phyloP scores from a whole-genome alignment of 2,888 invertebrate genomes.

The Lithophane socia region DNA sequence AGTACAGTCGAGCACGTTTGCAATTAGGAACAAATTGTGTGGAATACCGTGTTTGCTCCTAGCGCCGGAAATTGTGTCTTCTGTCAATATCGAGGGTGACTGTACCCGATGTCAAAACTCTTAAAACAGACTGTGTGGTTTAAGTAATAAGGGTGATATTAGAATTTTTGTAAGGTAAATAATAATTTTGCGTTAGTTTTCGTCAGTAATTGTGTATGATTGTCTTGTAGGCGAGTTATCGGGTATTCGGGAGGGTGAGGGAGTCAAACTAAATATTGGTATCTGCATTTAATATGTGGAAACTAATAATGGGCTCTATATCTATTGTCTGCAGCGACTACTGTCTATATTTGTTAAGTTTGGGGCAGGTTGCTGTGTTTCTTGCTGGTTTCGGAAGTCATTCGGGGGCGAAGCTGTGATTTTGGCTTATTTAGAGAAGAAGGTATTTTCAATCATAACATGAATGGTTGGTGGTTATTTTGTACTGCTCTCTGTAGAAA shows the following conservation, averaged over 20 bases:
- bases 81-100: slow-evolving; percentile 80
- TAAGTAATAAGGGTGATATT: slow-evolving; percentile 50
- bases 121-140: slow-evolving; percentile 34
- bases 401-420: background rate
- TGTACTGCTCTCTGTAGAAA: background rate
- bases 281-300: slow-evolving; percentile 67
- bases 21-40: slow-evolving; percentile 84
- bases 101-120: slow-evolving; percentile 58
- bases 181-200: slow-evolving; percentile 60
- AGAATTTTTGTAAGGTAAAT: slow-evolving; percentile 15
- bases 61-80: slow-evolving; percentile 83
- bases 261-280: slow-evolving; percentile 73
- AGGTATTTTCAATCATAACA: background rate
- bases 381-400: slow-evolving; percentile 1
- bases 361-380: slow-evolving; percentile 20
- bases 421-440: slow-evolving; percentile 11
- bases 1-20: slow-evolving; percentile 66
- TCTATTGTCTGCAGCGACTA: slow-evolving; percentile 27
- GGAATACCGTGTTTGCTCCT: slow-evolving; percentile 73
- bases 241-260: slow-evolving; percentile 61
- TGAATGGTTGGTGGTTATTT: background rate
- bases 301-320: slow-evolving; percentile 61
- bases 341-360: slow-evolving; percentile 12
- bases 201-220: slow-evolving; percentile 77
- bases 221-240: slow-evolving; percentile 71